These are phyloP conservation scores for Eriosoma lanigerum DNA, from an alignment of 1,140 invertebrate species.

Conservation along the genomic window DNA sequence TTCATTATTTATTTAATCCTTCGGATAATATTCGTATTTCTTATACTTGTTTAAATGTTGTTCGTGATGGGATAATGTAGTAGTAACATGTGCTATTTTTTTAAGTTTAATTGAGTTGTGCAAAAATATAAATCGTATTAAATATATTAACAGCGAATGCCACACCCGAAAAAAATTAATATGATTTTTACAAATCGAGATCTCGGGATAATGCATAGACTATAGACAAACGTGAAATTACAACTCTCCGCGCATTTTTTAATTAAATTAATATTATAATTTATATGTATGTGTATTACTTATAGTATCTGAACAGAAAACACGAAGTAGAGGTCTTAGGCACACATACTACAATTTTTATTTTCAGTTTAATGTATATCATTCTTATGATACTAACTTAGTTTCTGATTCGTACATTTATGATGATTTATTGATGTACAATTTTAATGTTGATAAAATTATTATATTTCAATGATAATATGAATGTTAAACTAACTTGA, in stretches of 20 bases:
- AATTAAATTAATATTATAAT: background rate
- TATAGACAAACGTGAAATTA: background rate
- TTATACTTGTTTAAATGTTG: background rate
- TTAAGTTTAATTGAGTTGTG: background rate
- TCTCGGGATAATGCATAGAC: too few relatives aligned
- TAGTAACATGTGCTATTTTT: background rate
- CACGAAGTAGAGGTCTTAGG: too few relatives aligned
- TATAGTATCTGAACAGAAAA: too few relatives aligned
- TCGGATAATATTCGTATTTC: background rate
- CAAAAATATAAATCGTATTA: background rate
- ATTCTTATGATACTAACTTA: too few relatives aligned
- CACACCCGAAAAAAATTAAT: background rate
- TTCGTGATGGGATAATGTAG: background rate
- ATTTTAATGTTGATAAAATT: too few relatives aligned
- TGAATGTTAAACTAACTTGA: too few relatives aligned
- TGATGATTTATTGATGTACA: too few relatives aligned
- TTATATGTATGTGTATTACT: too few relatives aligned
- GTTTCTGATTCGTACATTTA: too few relatives aligned
- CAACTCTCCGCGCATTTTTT: background rate
- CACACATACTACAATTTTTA: background rate
- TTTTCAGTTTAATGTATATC: too few relatives aligned
- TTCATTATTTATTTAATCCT: conserved; percentile 40
- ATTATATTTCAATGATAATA: too few relatives aligned
- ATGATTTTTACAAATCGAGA: background rate
- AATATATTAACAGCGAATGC: too few relatives aligned